Evolutionary conservation across 1,140 invertebrate species (phyloP).

Genomic region (Antheraea mylitta): DNA sequence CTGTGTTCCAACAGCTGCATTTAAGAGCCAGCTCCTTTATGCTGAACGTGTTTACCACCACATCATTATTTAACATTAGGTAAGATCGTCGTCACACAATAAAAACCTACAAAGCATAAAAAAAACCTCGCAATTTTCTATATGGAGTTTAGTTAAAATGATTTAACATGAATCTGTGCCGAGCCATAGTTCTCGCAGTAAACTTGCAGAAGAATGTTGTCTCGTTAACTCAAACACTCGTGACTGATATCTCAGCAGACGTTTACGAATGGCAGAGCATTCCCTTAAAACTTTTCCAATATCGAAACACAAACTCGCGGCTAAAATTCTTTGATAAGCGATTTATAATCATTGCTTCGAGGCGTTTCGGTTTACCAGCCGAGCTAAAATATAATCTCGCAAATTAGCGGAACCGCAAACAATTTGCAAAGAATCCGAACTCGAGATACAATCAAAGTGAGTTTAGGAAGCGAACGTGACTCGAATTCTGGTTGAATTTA

Average conservation of each 20-base stretch:
- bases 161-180: slow-evolving; percentile 1
- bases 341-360: slow-evolving; percentile 58
- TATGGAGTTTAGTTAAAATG: neutral
- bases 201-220: slow-evolving; percentile 28
- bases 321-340: slow-evolving; percentile 57
- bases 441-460: neutral
- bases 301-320: slow-evolving; percentile 46
- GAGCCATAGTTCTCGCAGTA: slow-evolving; percentile 7
- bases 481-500: neutral
- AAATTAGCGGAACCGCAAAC: neutral
- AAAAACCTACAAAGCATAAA: too few relatives aligned
- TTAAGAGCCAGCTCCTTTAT: too few relatives aligned
- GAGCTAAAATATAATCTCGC: slow-evolving; percentile 15
- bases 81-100: too few relatives aligned
- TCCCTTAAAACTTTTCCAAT: slow-evolving; percentile 57
- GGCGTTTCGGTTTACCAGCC: slow-evolving; percentile 9
- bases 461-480: neutral
- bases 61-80: neutral
- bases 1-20: too few relatives aligned
- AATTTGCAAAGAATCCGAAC: slow-evolving; percentile 9
- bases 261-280: slow-evolving; percentile 38
- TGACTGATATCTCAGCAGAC: slow-evolving; percentile 42
- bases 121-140: neutral
- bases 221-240: slow-evolving; percentile 40
- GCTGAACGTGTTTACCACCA: too few relatives aligned